Evolutionary conservation across 2,113 vertebrate genomes (phyloP).

Genomic region (Peromyscus polionotus): DNA sequence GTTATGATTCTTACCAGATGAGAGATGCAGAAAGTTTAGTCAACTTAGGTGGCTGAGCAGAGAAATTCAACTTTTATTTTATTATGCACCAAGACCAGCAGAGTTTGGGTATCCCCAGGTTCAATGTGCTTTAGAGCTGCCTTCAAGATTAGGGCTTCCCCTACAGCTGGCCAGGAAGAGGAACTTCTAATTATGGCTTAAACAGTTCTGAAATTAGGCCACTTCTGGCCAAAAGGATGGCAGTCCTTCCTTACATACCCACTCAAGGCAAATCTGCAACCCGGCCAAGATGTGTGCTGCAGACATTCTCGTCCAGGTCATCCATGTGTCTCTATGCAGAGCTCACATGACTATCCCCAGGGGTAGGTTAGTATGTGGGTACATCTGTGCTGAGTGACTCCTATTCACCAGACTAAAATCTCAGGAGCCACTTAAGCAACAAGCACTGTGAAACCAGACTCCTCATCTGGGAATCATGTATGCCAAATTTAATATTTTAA

Average conservation of each 20-base stretch:
- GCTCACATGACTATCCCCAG: not conserved
- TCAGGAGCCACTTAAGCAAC: not conserved
- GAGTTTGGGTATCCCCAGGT: not conserved
- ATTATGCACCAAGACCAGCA: not conserved
- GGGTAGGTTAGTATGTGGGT: not conserved
- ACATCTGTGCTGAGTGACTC: conserved; percentile 44
- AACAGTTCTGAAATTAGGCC: not conserved
- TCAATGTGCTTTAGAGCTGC: not conserved
- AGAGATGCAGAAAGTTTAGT: not conserved
- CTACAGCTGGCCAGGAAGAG: not conserved
- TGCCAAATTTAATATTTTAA: conserved; percentile 16
- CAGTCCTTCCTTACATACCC: not conserved
- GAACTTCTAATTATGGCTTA: not conserved
- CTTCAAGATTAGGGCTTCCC: not conserved
- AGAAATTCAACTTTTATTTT: not conserved
- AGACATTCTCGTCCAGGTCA: too few species aligned
- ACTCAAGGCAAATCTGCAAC: not conserved
- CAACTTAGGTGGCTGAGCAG: not conserved
- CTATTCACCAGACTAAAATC: not conserved
- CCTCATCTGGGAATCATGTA: conserved; percentile 1
- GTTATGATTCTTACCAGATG: not conserved
- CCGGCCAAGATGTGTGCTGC: not conserved
- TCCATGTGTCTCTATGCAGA: not conserved
- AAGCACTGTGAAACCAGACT: conserved; percentile 7
- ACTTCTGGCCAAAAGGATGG: not conserved